Evolutionary conservation across 2,113 vertebrate species (phyloP), one percentile per base, ranked within the genome.

Genomic region (Rhabdornis inornatus): DNA sequence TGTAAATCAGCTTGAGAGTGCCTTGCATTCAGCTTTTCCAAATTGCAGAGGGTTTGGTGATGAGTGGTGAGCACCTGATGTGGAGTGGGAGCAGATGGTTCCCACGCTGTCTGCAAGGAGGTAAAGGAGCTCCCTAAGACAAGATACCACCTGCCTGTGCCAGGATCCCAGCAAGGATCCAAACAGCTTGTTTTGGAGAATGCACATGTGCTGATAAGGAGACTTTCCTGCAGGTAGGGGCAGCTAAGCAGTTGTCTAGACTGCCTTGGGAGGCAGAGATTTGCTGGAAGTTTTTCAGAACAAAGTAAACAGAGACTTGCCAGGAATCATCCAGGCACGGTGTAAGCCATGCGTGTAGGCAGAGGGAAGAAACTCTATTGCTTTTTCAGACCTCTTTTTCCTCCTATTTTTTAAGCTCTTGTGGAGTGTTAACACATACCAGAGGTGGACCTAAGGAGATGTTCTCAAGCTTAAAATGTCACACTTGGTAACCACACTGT

Each of bases 221-320:
- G 63, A 63, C 57, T 86, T 78, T 40, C 42, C 68, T 94, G 20
- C 52, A 83, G 76, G 59, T 61, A 90, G 33, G 30, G 24, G 37
- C 70, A 75, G 55, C 89, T 93, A 75, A 83, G 64, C 55, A 86
- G 42, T 56, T 50, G 80, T 90, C 79, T 87, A 89, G 80, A 81
- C 90, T 87, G 80, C 65, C 50, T 89, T 66, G 33, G n/a, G 68
- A 94, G 18, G 47, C 71, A 71, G 52, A 87, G 79, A 52, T 92
- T 88, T 83, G 47, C 60, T 95, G 86, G 44, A 90, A 81, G 89
- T 22, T 78, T 89, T 93, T 92, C 72, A 68, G 60, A 71, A 15
- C 19, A 56, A 81, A 90, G 30, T 53, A 94, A 78, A 69, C 55
- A 55, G 57, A 83, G 25, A 47, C 66, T 92, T 80, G 55, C 45